Evolutionary conservation across 2,888 invertebrate genomes (phyloP).

Genomic region (Orchestes rusci): DNA sequence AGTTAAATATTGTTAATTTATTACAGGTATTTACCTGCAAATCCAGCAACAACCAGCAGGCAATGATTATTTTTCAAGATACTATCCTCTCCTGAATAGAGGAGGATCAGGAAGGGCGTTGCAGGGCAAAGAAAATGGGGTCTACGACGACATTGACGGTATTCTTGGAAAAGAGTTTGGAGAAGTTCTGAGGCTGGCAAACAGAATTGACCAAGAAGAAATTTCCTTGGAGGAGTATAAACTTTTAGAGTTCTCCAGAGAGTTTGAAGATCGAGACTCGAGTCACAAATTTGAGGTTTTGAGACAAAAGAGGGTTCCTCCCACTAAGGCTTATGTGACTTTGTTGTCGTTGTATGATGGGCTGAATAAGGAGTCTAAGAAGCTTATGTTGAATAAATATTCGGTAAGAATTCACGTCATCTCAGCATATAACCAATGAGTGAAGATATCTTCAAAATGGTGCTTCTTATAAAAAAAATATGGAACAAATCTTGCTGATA

Average conservation of each 20-base stretch:
- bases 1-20: too few relatives aligned
- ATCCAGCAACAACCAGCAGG: slow-evolving; percentile 29
- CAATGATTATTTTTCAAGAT: slow-evolving; percentile 29
- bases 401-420: slow-evolving; percentile 44
- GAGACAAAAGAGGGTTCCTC: slow-evolving; percentile 48
- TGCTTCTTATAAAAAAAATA: neutral
- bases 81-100: slow-evolving; percentile 10
- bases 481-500: neutral
- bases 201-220: slow-evolving; percentile 18
- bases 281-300: slow-evolving; percentile 34
- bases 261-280: slow-evolving; percentile 37
- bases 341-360: slow-evolving; percentile 56
- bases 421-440: too few relatives aligned
- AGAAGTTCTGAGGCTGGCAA: slow-evolving; percentile 40
- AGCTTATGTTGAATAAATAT: slow-evolving; percentile 54
- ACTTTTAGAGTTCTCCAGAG: slow-evolving; percentile 34
- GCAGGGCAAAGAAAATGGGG: too few relatives aligned
- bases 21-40: too few relatives aligned
- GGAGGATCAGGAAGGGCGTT: too few relatives aligned
- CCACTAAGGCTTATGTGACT: slow-evolving; percentile 53
- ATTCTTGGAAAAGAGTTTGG: slow-evolving; percentile 38
- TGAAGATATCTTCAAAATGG: too few relatives aligned
- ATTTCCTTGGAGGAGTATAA: slow-evolving; percentile 29
- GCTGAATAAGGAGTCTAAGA: slow-evolving; percentile 59
- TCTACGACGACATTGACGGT: too few relatives aligned